Percentiles rank a stretch among this genome's conserved stretches.
phyloP scores from a whole-genome alignment of 2,888 invertebrate genomes.

The Sinohyriopsis cumingii region DNA sequence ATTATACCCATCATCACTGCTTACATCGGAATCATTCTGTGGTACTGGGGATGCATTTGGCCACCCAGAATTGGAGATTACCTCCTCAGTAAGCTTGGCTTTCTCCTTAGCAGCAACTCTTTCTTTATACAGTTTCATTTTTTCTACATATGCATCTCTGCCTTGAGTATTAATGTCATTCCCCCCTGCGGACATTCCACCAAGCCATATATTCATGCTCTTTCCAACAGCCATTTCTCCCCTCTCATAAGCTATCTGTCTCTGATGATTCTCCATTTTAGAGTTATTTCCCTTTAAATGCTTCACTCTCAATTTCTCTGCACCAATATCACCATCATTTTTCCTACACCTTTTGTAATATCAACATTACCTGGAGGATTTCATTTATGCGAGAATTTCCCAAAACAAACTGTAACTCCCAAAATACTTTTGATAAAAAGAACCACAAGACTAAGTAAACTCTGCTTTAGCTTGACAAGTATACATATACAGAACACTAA shows the following conservation, averaged over 20 bases:
- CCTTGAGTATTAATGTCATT: constrained; percentile 9
- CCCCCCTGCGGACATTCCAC: constrained; percentile 2
- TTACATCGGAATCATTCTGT: constrained; percentile 36
- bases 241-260: constrained; percentile 15
- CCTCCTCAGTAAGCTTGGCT: constrained; percentile 31
- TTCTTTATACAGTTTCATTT: constrained; percentile 28
- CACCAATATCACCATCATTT: too few relatives aligned
- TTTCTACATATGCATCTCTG: constrained; percentile 14
- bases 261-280: constrained; percentile 1
- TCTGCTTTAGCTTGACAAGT: constrained; percentile 2
- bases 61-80: constrained; percentile 31
- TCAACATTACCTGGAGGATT: too few relatives aligned
- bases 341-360: too few relatives aligned
- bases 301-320: constrained; percentile 6
- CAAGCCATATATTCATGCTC: constrained; percentile 32
- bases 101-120: constrained; percentile 26
- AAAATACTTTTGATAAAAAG: constrained; percentile 6
- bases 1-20: background rate
- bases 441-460: constrained; percentile 8
- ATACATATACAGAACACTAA: too few relatives aligned
- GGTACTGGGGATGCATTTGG: constrained; percentile 46
- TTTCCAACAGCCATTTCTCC: constrained; percentile 30
- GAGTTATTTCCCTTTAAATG: constrained; percentile 4
- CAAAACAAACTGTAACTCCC: too few relatives aligned
- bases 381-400: too few relatives aligned